Evolutionary conservation across 2,888 invertebrate species (phyloP).

Genomic region (Andrena dorsata): DNA sequence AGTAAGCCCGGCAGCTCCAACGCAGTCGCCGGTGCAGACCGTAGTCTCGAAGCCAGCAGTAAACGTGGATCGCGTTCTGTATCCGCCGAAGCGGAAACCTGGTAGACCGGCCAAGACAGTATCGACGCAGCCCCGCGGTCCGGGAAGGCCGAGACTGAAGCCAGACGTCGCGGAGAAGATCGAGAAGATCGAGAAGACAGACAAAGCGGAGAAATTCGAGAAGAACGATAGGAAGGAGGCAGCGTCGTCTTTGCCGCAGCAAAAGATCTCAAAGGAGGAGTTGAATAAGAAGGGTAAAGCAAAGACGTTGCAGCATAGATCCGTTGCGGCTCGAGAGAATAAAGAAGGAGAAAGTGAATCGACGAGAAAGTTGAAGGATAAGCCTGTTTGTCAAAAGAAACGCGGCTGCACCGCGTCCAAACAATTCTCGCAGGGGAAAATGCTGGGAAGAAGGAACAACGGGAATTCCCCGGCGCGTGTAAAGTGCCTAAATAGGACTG

Average conservation of each 20-base stretch:
- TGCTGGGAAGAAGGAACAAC: conserved; percentile 57
- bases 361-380: conserved; percentile 67
- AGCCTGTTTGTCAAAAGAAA: conserved; percentile 69
- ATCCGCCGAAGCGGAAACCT: conserved; percentile 91
- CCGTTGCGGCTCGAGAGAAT: conserved; percentile 37
- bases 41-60: conserved; percentile 84
- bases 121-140: conserved; percentile 85
- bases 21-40: conserved; percentile 85
- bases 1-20: conserved; percentile 86
- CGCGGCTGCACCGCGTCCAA: conserved; percentile 62
- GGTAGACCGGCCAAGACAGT: conserved; percentile 87
- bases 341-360: conserved; percentile 55
- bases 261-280: conserved; percentile 61
- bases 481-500: conserved; percentile 78
- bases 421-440: conserved; percentile 59
- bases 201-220: conserved; percentile 65
- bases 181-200: conserved; percentile 76
- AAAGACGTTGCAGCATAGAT: conserved; percentile 50
- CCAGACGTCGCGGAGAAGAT: conserved; percentile 80
- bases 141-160: conserved; percentile 85
- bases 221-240: conserved; percentile 66
- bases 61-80: conserved; percentile 90
- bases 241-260: conserved; percentile 39
- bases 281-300: conserved; percentile 57
- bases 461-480: conserved; percentile 69